Evolutionary conservation across 2,888 invertebrate species (phyloP), one percentile per base, ranked within the genome.

Genomic region (Theretra japonica): DNA sequence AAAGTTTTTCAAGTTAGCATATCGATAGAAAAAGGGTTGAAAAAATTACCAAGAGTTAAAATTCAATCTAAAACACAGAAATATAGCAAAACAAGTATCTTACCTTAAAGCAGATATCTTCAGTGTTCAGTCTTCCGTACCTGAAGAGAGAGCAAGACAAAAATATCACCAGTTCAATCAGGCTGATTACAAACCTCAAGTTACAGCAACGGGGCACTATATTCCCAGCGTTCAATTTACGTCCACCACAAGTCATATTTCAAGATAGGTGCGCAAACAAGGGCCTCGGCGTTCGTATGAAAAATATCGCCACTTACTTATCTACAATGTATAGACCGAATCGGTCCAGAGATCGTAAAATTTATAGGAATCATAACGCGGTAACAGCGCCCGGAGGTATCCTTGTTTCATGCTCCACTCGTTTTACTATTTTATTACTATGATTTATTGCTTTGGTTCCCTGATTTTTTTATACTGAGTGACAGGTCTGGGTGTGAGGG

Each of bases 351-450:
- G 83, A 81, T 82, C 70, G 79, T 88, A 85, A 88, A 88, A 83
- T 88, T 86, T 88, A 88, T 86, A 77, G 81, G 83, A 85, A 86
- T 86, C 86, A 86, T 87, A 88, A 88, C 85, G 81, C 80, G 77
- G 80, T 82, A 80, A 83, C 81, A 75, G 77, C 76, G 72, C 85
- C 84, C 85, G 58, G 70, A 81, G 85, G 85, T 74, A 70, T 60
- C 73, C 73, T 56, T 76, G 70, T 75, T 75, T 78, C 73, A 73
- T 48, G n/a, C 41, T 41, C 65, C 65, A 48, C 65, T 65, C 65
- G 65, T 7, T 60, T 17, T 48, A 65, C 48, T 65, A 48, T 57
- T 53, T 57, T 53, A 57, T 56, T 28, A 50, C 69, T 30, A 6
- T 69, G 56, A 56, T 69, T 53, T 69, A 56, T 69, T 57, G 69